Evolutionary conservation across 2,797 vertebrate genomes (phyloP).

Genomic region (Epinephelus coioides): DNA sequence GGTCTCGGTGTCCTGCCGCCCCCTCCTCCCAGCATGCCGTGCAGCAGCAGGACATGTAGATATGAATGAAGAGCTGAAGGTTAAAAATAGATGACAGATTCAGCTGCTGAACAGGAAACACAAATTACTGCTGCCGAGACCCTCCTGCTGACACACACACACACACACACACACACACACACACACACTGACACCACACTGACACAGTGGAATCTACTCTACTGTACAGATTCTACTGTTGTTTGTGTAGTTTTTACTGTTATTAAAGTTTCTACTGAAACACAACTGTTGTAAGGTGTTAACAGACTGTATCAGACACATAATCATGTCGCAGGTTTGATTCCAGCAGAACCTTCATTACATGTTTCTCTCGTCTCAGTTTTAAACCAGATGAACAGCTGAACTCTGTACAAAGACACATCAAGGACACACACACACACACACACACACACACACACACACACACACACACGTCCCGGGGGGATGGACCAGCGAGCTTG

Average conservation of each 20-base stretch:
- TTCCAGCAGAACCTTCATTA: neutral
- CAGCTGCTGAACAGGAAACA: conserved; percentile 27
- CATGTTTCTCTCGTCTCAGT: neutral
- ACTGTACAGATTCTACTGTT: neutral
- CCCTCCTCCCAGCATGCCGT: conserved; percentile 26
- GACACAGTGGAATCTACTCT: too few relatives aligned
- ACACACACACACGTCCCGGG: conserved; percentile 10
- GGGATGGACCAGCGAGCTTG: conserved; percentile 13
- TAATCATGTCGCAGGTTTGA: neutral
- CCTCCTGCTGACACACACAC: too few relatives aligned
- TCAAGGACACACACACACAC: neutral
- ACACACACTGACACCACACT: too few relatives aligned
- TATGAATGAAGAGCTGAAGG: conserved; percentile 53
- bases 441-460: neutral
- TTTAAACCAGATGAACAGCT: conserved; percentile 10
- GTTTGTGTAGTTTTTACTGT: neutral
- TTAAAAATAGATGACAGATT: conserved; percentile 56
- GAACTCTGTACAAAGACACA: neutral
- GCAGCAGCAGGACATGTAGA: conserved; percentile 32
- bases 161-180: too few relatives aligned
- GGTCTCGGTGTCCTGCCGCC: too few relatives aligned
- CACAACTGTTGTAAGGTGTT: neutral
- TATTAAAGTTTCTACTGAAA: neutral
- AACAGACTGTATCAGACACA: neutral
- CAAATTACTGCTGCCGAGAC: too few relatives aligned